Percentiles rank a stretch among this genome's conserved stretches.
Conservation (phyloP, 2,888 invertebrate species). For the Mycalesis mineus region DNA sequence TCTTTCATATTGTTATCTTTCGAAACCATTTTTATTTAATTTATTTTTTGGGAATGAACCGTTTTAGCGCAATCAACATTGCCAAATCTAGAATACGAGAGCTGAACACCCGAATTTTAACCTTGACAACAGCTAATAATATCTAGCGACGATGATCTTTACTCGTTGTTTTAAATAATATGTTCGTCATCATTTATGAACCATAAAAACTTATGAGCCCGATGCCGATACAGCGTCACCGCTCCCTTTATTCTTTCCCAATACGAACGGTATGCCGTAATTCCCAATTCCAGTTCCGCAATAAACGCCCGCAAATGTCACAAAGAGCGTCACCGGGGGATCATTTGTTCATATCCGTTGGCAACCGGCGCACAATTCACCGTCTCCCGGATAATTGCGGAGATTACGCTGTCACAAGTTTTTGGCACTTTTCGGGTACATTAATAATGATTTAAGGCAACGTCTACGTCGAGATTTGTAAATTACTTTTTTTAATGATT, state of each 20-base stretch:
- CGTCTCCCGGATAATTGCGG: slow-evolving; percentile 3
- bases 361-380: slow-evolving; percentile 15
- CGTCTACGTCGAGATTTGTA: neutral
- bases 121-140: neutral
- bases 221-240: neutral
- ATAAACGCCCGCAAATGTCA: slow-evolving; percentile 24
- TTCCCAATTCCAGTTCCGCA: slow-evolving; percentile 26
- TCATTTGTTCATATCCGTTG: slow-evolving; percentile 20
- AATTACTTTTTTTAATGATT: neutral
- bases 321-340: slow-evolving; percentile 10
- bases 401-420: slow-evolving; percentile 11
- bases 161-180: slow-evolving; percentile 5
- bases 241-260: slow-evolving; percentile 7
- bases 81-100: too few relatives aligned
- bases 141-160: neutral
- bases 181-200: neutral
- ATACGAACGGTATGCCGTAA: slow-evolving; percentile 8
- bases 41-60: too few relatives aligned
- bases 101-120: too few relatives aligned
- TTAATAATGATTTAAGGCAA: neutral
- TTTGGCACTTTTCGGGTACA: slow-evolving; percentile 7
- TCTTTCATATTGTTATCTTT: too few relatives aligned
- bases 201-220: neutral
- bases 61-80: too few relatives aligned
- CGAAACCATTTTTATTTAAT: too few relatives aligned